A percentile compares a stretch with the other conserved stretches of the same genome.
These are phyloP conservation scores for Dryobates pubescens DNA, from an alignment of 2,797 vertebrate species.

Conservation along the genomic window DNA sequence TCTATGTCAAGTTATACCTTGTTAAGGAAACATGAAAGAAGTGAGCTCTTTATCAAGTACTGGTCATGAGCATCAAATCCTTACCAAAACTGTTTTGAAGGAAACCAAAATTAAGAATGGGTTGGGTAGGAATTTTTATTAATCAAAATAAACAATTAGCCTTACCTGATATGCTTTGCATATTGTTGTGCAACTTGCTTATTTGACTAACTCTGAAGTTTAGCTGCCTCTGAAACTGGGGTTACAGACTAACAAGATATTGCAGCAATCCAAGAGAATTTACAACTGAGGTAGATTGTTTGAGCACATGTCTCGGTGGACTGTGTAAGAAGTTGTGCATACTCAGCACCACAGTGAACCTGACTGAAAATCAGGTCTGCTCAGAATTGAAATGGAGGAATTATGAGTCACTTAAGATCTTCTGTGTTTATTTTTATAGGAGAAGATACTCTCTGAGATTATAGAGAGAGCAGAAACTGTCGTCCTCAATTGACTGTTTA, in stretches of 20 bases:
- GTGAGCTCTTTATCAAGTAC: background rate
- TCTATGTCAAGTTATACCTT: background rate
- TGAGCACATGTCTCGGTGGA: background rate
- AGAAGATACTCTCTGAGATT: background rate
- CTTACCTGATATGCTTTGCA: background rate
- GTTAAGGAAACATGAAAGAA: background rate
- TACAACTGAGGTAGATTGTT: background rate
- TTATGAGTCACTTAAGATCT: background rate
- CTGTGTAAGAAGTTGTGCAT: background rate
- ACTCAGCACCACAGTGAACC: background rate
- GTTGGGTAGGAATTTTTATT: background rate
- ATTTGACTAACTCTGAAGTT: background rate
- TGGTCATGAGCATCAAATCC: background rate
- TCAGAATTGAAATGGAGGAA: slow-evolving; percentile 30
- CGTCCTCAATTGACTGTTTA: background rate
- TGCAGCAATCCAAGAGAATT: background rate
- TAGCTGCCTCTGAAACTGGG: background rate
- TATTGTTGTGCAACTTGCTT: background rate
- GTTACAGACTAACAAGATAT: background rate
- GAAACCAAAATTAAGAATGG: background rate
- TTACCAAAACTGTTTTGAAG: background rate
- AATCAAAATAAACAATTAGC: background rate
- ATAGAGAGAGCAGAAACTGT: background rate
- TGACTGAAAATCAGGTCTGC: background rate
- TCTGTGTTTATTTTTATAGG: background rate